Conservation (phyloP, 1,140 invertebrate genomes). For the Andrena cerasifolii region DNA sequence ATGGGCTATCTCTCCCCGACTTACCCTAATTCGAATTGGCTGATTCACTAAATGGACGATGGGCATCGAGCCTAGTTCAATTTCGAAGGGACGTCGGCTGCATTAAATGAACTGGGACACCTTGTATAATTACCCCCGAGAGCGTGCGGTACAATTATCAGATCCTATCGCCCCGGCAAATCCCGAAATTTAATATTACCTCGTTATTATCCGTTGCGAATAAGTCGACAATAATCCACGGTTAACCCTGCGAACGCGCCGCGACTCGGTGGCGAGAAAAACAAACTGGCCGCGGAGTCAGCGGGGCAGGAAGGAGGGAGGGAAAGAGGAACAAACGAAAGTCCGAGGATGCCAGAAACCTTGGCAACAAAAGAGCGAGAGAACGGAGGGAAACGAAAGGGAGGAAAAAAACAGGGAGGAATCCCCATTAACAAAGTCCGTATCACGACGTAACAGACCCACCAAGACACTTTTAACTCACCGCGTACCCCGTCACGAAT, state of each 20-base stretch:
- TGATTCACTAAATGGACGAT: no score
- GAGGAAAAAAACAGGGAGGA: background rate
- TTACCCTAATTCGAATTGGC: no score
- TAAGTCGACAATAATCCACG: background rate
- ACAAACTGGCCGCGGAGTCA: background rate
- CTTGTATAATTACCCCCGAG: background rate
- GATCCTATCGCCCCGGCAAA: slow-evolving; percentile 3
- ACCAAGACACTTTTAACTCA: slow-evolving; percentile 49
- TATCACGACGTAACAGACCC: slow-evolving; percentile 51
- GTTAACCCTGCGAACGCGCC: no score
- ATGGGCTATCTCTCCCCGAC: no score
- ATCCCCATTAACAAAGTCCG: slow-evolving; percentile 41
- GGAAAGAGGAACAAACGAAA: background rate
- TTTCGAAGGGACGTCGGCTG: background rate
- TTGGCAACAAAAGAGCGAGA: background rate
- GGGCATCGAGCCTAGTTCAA: background rate
- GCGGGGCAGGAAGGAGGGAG: no score
- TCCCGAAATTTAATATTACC: slow-evolving; percentile 15
- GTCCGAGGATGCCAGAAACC: background rate
- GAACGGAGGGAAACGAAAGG: no score
- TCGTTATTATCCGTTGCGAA: background rate
- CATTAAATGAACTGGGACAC: background rate
- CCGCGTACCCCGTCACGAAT: slow-evolving; percentile 42
- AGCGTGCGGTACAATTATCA: slow-evolving; percentile 4
- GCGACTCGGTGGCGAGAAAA: background rate